Conservation (phyloP, 1,140 invertebrate genomes). For the Leptoteleia sp. region DNA sequence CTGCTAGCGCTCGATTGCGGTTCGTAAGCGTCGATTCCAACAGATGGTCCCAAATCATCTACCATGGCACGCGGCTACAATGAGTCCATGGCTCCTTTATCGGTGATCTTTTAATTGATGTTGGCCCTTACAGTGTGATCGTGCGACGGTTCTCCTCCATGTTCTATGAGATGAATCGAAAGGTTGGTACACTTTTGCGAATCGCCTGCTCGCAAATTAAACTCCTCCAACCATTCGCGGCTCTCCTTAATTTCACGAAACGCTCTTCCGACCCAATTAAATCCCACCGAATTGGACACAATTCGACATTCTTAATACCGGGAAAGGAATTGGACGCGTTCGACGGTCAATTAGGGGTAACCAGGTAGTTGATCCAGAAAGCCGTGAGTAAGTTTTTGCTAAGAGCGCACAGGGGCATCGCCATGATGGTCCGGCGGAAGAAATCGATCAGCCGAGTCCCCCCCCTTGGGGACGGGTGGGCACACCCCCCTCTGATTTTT, state of each 20-base stretch:
- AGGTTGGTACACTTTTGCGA: not conserved
- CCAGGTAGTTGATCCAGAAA: not conserved
- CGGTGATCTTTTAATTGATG: conserved; percentile 34
- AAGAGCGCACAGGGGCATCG: conserved; percentile 10
- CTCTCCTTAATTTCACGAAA: too few species aligned
- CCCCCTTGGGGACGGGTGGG: too few species aligned
- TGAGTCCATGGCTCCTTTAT: conserved; percentile 8
- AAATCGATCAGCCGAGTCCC: conserved; percentile 23
- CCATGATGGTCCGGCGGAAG: conserved; percentile 5
- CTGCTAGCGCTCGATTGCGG: conserved; percentile 5
- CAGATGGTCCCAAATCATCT: conserved; percentile 5
- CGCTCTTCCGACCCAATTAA: too few species aligned
- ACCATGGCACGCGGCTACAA: conserved; percentile 11
- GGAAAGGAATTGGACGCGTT: too few species aligned
- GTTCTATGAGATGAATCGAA: conserved; percentile 39
- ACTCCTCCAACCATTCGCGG: not conserved
- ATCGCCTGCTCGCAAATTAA: not conserved
- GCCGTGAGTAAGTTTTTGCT: not conserved
- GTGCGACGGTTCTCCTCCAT: conserved; percentile 16
- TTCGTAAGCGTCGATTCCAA: too few species aligned
- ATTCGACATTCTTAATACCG: too few species aligned
- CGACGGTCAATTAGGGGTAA: too few species aligned
- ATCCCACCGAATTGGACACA: too few species aligned
- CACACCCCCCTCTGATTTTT: conserved; percentile 4
- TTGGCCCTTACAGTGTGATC: conserved; percentile 44